phyloP scores from a whole-genome alignment of 1,140 invertebrate genomes.

The Neotoxoptera formosana region DNA sequence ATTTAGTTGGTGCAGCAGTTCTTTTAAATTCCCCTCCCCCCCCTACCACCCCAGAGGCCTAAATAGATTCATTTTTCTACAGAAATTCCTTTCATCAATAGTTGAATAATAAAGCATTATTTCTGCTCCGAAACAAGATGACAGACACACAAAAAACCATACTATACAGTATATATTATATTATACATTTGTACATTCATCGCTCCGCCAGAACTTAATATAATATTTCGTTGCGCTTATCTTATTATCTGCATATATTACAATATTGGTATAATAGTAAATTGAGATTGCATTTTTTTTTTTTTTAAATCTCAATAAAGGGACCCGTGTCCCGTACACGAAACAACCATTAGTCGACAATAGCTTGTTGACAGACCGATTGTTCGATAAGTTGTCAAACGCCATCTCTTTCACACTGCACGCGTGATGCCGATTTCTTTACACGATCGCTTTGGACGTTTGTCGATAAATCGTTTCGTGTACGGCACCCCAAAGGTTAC shows the following conservation, averaged over 20 bases:
- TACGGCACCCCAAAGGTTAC: not conserved
- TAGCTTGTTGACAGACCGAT: not conserved
- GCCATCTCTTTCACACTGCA: not conserved
- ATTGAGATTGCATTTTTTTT: not conserved
- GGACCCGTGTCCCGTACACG: not conserved
- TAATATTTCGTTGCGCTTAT: not conserved
- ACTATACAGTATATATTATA: no score
- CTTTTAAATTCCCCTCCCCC: no score
- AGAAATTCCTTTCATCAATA: not conserved
- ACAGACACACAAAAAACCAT: not conserved
- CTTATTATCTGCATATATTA: not conserved
- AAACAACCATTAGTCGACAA: not conserved
- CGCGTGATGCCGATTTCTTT: not conserved
- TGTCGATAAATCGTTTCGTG: not conserved
- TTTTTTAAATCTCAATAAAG: not conserved
- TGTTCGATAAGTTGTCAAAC: conserved; percentile 8
- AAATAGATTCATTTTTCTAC: not conserved
- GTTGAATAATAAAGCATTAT: not conserved
- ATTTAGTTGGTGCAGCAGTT: not conserved
- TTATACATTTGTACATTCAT: not conserved
- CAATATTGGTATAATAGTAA: not conserved
- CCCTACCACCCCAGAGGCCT: no score
- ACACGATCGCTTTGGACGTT: not conserved
- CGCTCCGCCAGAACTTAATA: not conserved
- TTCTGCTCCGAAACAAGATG: not conserved